phyloP scores from a whole-genome alignment of 2,888 invertebrate species.

The Drosophila anomalata region DNA sequence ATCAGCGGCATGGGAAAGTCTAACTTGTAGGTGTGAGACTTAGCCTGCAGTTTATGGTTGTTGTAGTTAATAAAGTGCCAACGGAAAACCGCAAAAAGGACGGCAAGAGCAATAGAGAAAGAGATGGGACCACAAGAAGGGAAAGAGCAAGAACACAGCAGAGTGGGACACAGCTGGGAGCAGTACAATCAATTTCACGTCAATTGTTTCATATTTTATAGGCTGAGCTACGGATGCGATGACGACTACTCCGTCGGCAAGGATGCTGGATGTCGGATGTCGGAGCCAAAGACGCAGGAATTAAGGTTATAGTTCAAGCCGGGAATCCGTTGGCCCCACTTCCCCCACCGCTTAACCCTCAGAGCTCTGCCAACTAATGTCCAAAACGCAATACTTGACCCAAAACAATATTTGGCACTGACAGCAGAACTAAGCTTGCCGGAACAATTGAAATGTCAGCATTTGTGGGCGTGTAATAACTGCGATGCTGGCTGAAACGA shows the following conservation, averaged over 20 bases:
- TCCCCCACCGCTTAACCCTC: not conserved
- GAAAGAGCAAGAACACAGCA: conserved; percentile 4
- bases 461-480: conserved; percentile 42
- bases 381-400: conserved; percentile 57
- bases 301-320: conserved; percentile 61
- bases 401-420: conserved; percentile 54
- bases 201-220: conserved; percentile 77
- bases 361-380: conserved; percentile 36
- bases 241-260: conserved; percentile 28
- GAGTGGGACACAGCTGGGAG: conserved; percentile 28
- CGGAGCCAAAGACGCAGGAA: conserved; percentile 46
- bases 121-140: not conserved
- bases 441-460: conserved; percentile 58
- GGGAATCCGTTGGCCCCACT: not conserved
- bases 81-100: conserved; percentile 53
- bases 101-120: not conserved
- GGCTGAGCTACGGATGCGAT: conserved; percentile 44
- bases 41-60: conserved; percentile 65
- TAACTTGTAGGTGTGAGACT: conserved; percentile 3
- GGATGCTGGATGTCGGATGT: conserved; percentile 20
- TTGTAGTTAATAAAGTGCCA: conserved; percentile 71
- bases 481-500: conserved; percentile 28
- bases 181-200: conserved; percentile 77
- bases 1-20: not conserved
- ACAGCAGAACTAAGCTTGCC: conserved; percentile 35